phyloP scores from a whole-genome alignment of 2,113 vertebrate genomes.

The Lutjanus erythropterus region DNA sequence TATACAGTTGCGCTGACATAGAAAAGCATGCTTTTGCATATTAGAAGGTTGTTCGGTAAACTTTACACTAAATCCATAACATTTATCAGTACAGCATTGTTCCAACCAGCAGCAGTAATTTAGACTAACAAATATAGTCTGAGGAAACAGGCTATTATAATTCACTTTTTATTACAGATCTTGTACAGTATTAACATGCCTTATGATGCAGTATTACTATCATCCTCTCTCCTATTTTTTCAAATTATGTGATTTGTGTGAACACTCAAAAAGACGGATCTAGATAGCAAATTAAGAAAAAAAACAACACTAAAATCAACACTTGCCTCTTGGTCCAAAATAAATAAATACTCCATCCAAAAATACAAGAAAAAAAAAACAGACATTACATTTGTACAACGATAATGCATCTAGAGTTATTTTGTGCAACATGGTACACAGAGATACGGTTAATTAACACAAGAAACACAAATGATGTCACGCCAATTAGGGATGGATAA shows the following conservation, averaged over 20 bases:
- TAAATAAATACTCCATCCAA: slow-evolving; percentile 50
- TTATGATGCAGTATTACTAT: slow-evolving; percentile 69
- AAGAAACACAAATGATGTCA: slow-evolving; percentile 37
- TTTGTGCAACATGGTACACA: slow-evolving; percentile 51
- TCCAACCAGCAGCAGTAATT: slow-evolving; percentile 74
- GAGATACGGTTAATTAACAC: slow-evolving; percentile 55
- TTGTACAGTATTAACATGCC: slow-evolving; percentile 82
- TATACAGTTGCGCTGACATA: slow-evolving; percentile 74
- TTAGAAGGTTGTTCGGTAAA: slow-evolving; percentile 77
- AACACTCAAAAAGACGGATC: slow-evolving; percentile 48
- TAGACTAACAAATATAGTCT: slow-evolving; percentile 74
- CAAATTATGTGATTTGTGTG: slow-evolving; percentile 34
- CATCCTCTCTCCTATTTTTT: slow-evolving; percentile 46
- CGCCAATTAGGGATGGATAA: slow-evolving; percentile 40
- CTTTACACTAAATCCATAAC: slow-evolving; percentile 74
- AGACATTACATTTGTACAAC: slow-evolving; percentile 56
- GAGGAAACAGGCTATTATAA: slow-evolving; percentile 73
- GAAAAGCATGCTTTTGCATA: slow-evolving; percentile 84
- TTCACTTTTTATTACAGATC: slow-evolving; percentile 79
- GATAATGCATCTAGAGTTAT: slow-evolving; percentile 49
- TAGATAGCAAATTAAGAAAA: slow-evolving; percentile 43
- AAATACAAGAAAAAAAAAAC: slow-evolving; percentile 33
- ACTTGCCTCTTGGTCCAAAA: slow-evolving; percentile 48
- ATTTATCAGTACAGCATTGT: slow-evolving; percentile 72
- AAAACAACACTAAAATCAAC: slow-evolving; percentile 46